These are phyloP conservation scores for Calvadosia cruxmelitensis DNA, from an alignment of 30 jellyfish, hydroid and myxozoan genomes.

Conservation along the genomic window DNA sequence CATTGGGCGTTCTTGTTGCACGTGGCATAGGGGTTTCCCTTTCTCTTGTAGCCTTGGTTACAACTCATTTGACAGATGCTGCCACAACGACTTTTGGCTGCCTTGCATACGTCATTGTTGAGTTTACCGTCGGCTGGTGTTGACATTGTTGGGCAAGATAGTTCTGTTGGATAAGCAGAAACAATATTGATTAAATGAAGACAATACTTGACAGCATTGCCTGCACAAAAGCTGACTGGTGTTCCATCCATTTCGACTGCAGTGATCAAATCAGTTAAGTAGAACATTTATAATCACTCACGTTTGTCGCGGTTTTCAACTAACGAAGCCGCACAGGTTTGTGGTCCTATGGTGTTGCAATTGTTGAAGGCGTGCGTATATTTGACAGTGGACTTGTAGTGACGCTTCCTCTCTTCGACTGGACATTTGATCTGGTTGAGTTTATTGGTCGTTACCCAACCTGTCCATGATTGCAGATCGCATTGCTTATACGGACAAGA, in stretches of 20 bases:
- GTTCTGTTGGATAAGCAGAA: slow-evolving; percentile 8
- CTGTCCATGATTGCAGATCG: slow-evolving; percentile 51
- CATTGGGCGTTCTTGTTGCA: slow-evolving; percentile 61
- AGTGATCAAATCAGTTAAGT: not conserved
- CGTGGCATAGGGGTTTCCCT: slow-evolving; percentile 43
- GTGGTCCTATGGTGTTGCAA: slow-evolving; percentile 67
- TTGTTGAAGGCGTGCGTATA: slow-evolving; percentile 42
- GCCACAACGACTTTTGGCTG: slow-evolving; percentile 53
- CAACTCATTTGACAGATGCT: slow-evolving; percentile 49
- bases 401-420: slow-evolving; percentile 39
- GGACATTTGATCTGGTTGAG: slow-evolving; percentile 59
- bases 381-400: slow-evolving; percentile 15
- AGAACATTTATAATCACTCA: not conserved
- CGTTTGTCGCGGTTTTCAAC: slow-evolving; percentile 48
- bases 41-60: slow-evolving; percentile 25
- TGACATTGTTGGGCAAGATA: slow-evolving; percentile 46
- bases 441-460: slow-evolving; percentile 34
- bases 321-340: slow-evolving; percentile 26
- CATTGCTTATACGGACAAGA: slow-evolving; percentile 57
- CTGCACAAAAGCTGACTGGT: no score
- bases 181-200: no score
- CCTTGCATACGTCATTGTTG: slow-evolving; percentile 55
- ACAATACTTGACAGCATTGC: no score
- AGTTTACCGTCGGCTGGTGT: slow-evolving; percentile 43
- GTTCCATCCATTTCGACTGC: no score